phyloP scores from a whole-genome alignment of 2,797 vertebrate genomes.

The Typhlichthys subterraneus region DNA sequence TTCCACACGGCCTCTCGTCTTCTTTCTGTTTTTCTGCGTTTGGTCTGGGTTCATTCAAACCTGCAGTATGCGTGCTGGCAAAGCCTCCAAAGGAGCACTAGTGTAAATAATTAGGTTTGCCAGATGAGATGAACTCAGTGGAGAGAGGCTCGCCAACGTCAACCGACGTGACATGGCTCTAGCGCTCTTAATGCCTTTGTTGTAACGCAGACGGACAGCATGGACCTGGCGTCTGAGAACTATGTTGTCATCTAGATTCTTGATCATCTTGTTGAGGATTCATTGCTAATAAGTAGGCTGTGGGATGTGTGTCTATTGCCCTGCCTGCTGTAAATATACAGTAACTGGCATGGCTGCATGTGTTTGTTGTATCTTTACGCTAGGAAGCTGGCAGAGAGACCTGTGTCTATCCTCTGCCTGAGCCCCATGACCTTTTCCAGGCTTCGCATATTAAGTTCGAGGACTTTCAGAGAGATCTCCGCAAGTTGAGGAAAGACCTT shows the following conservation, averaged over 20 bases:
- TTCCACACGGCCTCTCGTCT: constrained; percentile 48
- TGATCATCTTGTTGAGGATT: constrained; percentile 41
- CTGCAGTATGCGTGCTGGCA: constrained; percentile 75
- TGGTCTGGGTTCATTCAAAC: constrained; percentile 74
- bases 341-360: constrained; percentile 36
- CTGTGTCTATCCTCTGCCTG: constrained; percentile 89
- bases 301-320: constrained; percentile 47
- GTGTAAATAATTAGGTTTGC: constrained; percentile 81
- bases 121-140: constrained; percentile 82
- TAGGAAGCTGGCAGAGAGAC: constrained; percentile 93
- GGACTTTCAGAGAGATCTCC: constrained; percentile 93
- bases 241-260: constrained; percentile 6
- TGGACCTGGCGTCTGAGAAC: constrained; percentile 28
- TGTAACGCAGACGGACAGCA: constrained; percentile 51
- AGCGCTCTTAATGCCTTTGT: constrained; percentile 52
- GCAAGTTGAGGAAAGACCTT: constrained; percentile 93
- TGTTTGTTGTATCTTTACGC: constrained; percentile 19
- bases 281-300: constrained; percentile 49
- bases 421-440: constrained; percentile 96
- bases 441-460: constrained; percentile 97
- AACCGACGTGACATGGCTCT: constrained; percentile 69
- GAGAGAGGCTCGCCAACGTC: constrained; percentile 70
- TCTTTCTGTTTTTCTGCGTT: constrained; percentile 37
- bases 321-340: constrained; percentile 25
- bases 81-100: constrained; percentile 73